Base-by-base conservation (phyloP, 2,888 invertebrate genomes). In the Timema cristinae region DNA sequence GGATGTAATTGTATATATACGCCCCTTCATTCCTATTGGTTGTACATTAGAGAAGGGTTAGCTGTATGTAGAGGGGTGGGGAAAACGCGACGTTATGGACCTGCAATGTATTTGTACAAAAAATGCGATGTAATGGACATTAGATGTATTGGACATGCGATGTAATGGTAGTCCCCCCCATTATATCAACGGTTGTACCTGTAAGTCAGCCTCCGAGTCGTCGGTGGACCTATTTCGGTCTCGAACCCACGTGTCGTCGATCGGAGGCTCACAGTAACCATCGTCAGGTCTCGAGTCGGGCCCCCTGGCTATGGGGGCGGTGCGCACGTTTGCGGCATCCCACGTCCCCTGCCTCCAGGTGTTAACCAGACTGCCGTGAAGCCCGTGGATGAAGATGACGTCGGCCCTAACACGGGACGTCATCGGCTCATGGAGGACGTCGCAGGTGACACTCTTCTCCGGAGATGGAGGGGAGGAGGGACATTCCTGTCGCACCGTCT, bases 311-410 rank as follows among this genome's bases (percentile, higher is more conserved):
- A 66, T 66, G 63, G 71, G 51, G 48, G 69, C 52, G 9, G 72
- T 71, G 13, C 48, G 50, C 66, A 56, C 66, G 49, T 69, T 70
- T 10, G 8, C 16, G 15, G 67, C 70, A 47, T 80, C 84, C 91
- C 91, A 91, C 50, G 88, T 84, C 0, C 91, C 91, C 79, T 94
- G 93, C 66, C 91, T 86, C 94, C 94, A 95, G 0, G 94, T 94
- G 78, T 91, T 91, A 32, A 89, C 87, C 50, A 91, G 84, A 0
- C 93, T 93, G 47, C 90, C 93, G 78, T 90, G 89, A 0, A 93
- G 82, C 6, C 93, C 95, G 79, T 95, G 95, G 0, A 95, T 88
- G 78, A 95, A 93, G 32, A 95, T 87, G 47, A 95, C 87, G 79
- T 95, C 95, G 4, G 86, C 86, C 7, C 76, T 73, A 56, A 68